phyloP scores from a whole-genome alignment of 2,113 vertebrate genomes.

The Percopsis transmontana region DNA sequence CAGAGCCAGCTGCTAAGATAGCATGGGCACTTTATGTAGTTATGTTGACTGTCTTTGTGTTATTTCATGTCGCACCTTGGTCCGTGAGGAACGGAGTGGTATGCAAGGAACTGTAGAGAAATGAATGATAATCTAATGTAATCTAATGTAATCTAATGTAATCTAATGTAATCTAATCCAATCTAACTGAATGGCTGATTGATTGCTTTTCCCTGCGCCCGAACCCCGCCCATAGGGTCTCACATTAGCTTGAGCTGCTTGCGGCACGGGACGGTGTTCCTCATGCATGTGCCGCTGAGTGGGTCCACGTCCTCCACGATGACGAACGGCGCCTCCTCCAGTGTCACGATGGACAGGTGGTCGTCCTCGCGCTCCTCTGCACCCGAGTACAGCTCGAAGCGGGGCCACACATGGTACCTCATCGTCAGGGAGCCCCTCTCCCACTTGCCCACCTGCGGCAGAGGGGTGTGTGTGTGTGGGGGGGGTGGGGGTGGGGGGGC shows the following conservation, averaged over 20 bases:
- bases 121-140: no score
- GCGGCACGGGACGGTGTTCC: conserved; percentile 97
- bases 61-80: no score
- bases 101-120: neutral
- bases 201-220: no score
- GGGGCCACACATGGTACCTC: conserved; percentile 98
- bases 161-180: neutral
- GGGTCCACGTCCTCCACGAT: conserved; percentile 99
- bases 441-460: conserved; percentile 94
- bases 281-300: conserved; percentile 98
- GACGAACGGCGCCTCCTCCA: conserved; percentile 97
- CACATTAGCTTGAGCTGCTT: conserved; percentile 88
- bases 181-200: neutral
- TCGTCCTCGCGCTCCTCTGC: conserved; percentile 91
- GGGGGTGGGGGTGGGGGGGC: neutral
- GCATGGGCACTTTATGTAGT: neutral
- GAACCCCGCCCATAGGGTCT: conserved; percentile 15
- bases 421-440: conserved; percentile 93
- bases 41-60: neutral
- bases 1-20: no score
- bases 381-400: conserved; percentile 88
- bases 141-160: no score
- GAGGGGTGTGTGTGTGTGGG: conserved; percentile 15
- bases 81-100: no score
- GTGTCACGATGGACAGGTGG: conserved; percentile 96